These are phyloP conservation scores for Nebria salina DNA, from an alignment of 2,888 invertebrate genomes.

Conservation along the genomic window DNA sequence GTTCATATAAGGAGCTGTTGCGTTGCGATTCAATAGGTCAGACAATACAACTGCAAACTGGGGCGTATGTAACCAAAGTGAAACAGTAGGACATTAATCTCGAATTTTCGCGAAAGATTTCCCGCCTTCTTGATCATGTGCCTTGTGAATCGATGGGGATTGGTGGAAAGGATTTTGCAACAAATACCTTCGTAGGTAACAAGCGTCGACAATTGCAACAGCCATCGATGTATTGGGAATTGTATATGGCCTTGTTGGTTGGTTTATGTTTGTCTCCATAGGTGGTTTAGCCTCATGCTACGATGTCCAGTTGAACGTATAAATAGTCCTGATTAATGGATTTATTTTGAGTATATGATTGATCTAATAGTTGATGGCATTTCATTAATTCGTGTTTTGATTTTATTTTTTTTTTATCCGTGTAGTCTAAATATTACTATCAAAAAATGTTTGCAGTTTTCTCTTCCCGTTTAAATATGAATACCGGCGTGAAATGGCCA, in stretches of 20 bases:
- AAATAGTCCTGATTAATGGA: slow-evolving; percentile 49
- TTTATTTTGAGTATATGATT: slow-evolving; percentile 35
- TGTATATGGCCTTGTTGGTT: slow-evolving; percentile 54
- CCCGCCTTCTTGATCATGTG: slow-evolving; percentile 55
- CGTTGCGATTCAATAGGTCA: slow-evolving; percentile 37
- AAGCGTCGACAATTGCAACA: slow-evolving; percentile 55
- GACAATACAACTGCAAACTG: slow-evolving; percentile 48
- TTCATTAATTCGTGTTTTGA: slow-evolving; percentile 33
- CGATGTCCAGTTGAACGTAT: not conserved
- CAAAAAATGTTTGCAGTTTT: not conserved
- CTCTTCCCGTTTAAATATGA: not conserved
- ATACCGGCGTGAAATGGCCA: not conserved
- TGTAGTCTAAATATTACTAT: too few relatives aligned
- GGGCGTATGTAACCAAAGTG: slow-evolving; percentile 46
- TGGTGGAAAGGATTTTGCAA: slow-evolving; percentile 33
- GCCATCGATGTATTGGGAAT: slow-evolving; percentile 55
- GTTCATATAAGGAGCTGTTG: slow-evolving; percentile 47
- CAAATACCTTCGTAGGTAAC: slow-evolving; percentile 40
- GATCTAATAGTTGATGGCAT: slow-evolving; percentile 35
- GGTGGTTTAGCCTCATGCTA: slow-evolving; percentile 55
- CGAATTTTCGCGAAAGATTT: slow-evolving; percentile 51
- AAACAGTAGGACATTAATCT: slow-evolving; percentile 36
- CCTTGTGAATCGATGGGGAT: slow-evolving; percentile 41
- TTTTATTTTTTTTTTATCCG: too few relatives aligned
- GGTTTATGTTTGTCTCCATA: slow-evolving; percentile 55